A percentile compares a stretch with the other conserved stretches of the same genome.
Conservation (phyloP, 1,140 invertebrate genomes). For the Calliopsis andreniformis region DNA sequence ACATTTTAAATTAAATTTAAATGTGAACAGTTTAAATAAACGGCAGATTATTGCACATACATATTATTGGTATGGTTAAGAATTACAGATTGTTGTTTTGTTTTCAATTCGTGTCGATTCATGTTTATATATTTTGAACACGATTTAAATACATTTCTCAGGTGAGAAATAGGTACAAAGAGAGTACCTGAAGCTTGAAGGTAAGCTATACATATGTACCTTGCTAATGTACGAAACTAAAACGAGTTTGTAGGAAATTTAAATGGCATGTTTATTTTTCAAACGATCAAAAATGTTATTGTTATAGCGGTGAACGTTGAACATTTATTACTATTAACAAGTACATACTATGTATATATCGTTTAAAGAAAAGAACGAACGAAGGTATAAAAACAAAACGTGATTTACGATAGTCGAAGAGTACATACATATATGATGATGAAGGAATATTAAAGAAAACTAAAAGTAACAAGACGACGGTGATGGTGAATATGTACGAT, state of each 20-base stretch:
- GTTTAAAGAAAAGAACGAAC: not conserved
- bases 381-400: slow-evolving; percentile 5
- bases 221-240: slow-evolving; percentile 20
- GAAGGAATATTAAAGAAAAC: slow-evolving; percentile 12
- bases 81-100: slow-evolving; percentile 38
- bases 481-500: not conserved
- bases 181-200: slow-evolving; percentile 60
- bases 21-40: slow-evolving; percentile 36
- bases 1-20: not conserved
- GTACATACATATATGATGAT: slow-evolving; percentile 25
- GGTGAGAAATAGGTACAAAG: slow-evolving; percentile 65
- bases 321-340: slow-evolving; percentile 23
- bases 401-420: not conserved
- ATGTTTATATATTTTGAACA: slow-evolving; percentile 39
- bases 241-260: slow-evolving; percentile 8
- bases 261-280: slow-evolving; percentile 27
- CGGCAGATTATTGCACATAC: slow-evolving; percentile 38
- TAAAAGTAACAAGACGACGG: not conserved
- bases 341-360: not conserved
- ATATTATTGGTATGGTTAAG: slow-evolving; percentile 20
- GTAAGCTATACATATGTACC: slow-evolving; percentile 42
- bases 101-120: slow-evolving; percentile 12
- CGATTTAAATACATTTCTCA: slow-evolving; percentile 53
- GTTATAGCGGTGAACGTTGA: slow-evolving; percentile 39
- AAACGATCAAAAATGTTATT: slow-evolving; percentile 34